Base-by-base conservation (phyloP, 2,113 vertebrate genomes). In the Rutilus rutilus region DNA sequence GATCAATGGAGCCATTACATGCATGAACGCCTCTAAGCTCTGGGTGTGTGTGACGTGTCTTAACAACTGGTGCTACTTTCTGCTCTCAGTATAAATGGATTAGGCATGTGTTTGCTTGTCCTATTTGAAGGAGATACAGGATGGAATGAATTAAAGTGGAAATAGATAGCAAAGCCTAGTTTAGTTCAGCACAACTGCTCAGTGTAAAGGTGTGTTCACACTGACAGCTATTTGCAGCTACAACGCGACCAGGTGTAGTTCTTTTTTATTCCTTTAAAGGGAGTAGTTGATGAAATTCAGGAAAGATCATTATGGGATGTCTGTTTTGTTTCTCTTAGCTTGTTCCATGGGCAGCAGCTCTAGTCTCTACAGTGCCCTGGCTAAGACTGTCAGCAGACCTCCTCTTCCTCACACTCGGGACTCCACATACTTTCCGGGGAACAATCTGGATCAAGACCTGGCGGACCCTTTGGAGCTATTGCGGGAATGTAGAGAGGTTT, bases 271-370 rank as follows among this genome's bases (percentile, higher is more conserved):
- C 25, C 5, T 27, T 27, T 65, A 42, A 42, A 67, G 42, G n/a
- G 23, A 25, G 71, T 6, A 25, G 23, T 9, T 47, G 42, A 74
- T 45, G 45, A 8, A 25, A 45, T 14, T 74, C 10, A 2, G 21
- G 11, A 67, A 19, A 9, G 64, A 36, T 36, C 17, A 7, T 69
- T 4, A 69, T 19, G 15, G 21, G 65, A 21, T 19, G 27, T 17
- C 8, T 69, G 17, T 21, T 21, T 69, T 73, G 36, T 52, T 50
- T 88, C 52, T 85, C 60, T 0, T 89, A 98, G 97, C 76, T 84
- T 93, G 89, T 95, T 92, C 96, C 93, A 98, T 99, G 98, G 97
- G 97, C 91, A 94, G 93, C 92, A 92, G 95, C 84, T 95, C 93
- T 27, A 97, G 96, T 83, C 93, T 97, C 45, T 98, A 97, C 59